Conservation (phyloP, 2,888 invertebrate genomes). For the Eupithecia centaureata region DNA sequence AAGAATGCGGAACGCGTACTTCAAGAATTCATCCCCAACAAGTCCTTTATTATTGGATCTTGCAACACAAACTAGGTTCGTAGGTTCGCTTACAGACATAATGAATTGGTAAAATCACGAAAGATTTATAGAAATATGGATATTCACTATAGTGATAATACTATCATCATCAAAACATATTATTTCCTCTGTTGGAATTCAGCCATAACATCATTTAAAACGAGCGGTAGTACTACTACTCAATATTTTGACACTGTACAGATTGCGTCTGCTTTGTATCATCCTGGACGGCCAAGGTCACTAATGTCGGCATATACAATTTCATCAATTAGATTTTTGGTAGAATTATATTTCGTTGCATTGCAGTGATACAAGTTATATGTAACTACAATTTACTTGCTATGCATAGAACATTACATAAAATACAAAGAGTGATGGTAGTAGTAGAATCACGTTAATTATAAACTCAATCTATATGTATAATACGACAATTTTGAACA, state of each 20-base stretch:
- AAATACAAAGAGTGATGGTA: background rate
- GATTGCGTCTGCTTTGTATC: constrained; percentile 26
- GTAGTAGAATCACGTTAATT: background rate
- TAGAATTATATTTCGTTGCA: background rate
- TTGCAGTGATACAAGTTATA: background rate
- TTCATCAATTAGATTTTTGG: constrained; percentile 7
- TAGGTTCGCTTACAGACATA: no score
- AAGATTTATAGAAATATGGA: no score
- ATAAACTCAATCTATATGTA: background rate
- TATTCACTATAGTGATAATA: background rate
- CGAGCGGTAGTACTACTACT: constrained; percentile 4
- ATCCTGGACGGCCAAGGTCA: constrained; percentile 29
- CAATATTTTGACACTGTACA: constrained; percentile 22
- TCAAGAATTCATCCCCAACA: no score
- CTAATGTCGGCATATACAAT: constrained; percentile 16
- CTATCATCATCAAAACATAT: background rate
- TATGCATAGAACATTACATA: background rate
- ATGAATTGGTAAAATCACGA: no score
- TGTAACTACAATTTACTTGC: background rate
- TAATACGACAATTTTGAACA: background rate
- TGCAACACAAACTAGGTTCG: no score
- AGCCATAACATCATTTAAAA: constrained; percentile 8
- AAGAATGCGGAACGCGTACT: no score
- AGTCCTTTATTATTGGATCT: no score
- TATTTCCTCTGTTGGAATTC: constrained; percentile 8